A percentile compares a stretch with the other conserved stretches of the same genome.
Conservation (phyloP, 1,140 invertebrate species). For the Andricus grossulariae region DNA sequence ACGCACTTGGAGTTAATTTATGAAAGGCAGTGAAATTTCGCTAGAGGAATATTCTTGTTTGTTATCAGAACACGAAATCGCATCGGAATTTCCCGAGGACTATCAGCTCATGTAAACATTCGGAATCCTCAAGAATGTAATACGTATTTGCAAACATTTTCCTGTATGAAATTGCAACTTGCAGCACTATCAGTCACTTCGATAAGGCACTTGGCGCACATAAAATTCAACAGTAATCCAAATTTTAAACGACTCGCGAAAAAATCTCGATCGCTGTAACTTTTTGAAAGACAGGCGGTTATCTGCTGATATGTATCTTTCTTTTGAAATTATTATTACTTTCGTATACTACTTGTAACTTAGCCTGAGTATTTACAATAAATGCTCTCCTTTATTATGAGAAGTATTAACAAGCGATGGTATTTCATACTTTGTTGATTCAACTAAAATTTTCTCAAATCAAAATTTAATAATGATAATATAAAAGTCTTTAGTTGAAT, state of each 20-base stretch:
- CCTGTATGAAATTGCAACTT: conserved; percentile 8
- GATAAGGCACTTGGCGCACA: conserved; percentile 35
- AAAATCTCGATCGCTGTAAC: conserved; percentile 23
- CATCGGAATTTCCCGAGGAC: neutral
- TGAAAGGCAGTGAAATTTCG: neutral
- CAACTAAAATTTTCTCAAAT: neutral
- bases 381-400: conserved; percentile 10
- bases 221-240: conserved; percentile 31
- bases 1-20: neutral
- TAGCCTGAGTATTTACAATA: conserved; percentile 12
- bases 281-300: conserved; percentile 39
- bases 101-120: conserved; percentile 15
- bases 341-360: conserved; percentile 27
- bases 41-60: neutral
- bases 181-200: conserved; percentile 23
- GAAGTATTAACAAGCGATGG: neutral
- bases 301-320: conserved; percentile 8
- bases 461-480: neutral
- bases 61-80: conserved; percentile 16
- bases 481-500: neutral
- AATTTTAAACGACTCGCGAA: conserved; percentile 23
- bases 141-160: conserved; percentile 17
- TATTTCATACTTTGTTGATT: neutral
- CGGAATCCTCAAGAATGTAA: conserved; percentile 9
- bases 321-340: conserved; percentile 19